These are phyloP conservation scores for Anastatus disparis DNA, from an alignment of 1,140 invertebrate species.

Conservation along the genomic window DNA sequence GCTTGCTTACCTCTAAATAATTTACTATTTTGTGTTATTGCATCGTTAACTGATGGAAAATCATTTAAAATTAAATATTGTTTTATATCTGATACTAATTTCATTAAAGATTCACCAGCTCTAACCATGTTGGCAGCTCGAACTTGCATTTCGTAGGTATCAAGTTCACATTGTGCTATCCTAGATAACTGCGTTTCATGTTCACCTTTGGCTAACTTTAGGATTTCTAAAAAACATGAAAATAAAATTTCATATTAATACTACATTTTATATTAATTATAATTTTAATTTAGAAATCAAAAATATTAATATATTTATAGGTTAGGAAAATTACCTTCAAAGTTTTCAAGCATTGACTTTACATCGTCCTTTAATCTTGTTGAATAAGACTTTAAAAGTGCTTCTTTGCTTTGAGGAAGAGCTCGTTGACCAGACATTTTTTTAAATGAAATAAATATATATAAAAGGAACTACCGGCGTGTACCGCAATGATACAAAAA, in stretches of 20 bases:
- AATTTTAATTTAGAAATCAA: too few species aligned
- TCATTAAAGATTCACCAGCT: constrained; percentile 95
- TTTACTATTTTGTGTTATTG: constrained; percentile 91
- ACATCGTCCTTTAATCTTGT: constrained; percentile 94
- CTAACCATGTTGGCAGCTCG: constrained; percentile 93
- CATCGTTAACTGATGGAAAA: constrained; percentile 96
- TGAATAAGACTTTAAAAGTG: constrained; percentile 91
- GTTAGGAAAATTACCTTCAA: constrained; percentile 82
- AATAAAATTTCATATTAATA: too few species aligned
- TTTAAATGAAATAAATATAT: not conserved
- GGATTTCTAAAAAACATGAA: constrained; percentile 79
- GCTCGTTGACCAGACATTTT: constrained; percentile 70
- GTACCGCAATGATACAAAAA: too few species aligned
- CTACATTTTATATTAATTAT: too few species aligned
- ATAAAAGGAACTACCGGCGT: not conserved
- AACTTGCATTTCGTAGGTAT: constrained; percentile 97
- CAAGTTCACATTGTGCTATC: constrained; percentile 92
- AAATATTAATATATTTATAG: constrained; percentile 63
- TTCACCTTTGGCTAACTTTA: constrained; percentile 93
- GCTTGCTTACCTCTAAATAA: constrained; percentile 88
- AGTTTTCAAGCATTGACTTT: constrained; percentile 96
- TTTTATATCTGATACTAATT: constrained; percentile 95
- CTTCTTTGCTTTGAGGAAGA: constrained; percentile 92
- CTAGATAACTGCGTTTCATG: constrained; percentile 88
- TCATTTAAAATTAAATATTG: constrained; percentile 97